These are phyloP conservation scores for Galaxias olidus DNA, from an alignment of 2,797 vertebrate species.

Conservation along the genomic window DNA sequence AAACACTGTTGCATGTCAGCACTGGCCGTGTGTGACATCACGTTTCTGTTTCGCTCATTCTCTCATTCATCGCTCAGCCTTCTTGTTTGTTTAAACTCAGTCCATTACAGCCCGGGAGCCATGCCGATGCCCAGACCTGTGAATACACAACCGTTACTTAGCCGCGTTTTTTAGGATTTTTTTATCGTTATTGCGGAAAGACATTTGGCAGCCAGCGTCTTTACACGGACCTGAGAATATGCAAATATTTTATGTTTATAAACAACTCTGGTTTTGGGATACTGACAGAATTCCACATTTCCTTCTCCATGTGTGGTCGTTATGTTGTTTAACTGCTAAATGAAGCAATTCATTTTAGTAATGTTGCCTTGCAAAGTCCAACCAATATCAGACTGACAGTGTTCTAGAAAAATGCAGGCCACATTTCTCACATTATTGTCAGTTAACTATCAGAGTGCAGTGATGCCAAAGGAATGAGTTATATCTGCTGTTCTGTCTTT, in stretches of 20 bases:
- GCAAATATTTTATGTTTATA: background rate
- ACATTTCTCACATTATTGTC: background rate
- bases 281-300: background rate
- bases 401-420: background rate
- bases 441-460: conserved; percentile 28
- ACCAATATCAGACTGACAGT: too few relatives aligned
- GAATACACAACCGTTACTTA: conserved; percentile 42
- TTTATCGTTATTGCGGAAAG: conserved; percentile 56
- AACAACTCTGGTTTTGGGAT: background rate
- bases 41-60: conserved; percentile 52
- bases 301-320: background rate
- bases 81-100: conserved; percentile 71
- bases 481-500: conserved; percentile 51
- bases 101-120: conserved; percentile 56
- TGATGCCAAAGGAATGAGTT: conserved; percentile 23
- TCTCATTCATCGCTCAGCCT: conserved; percentile 56
- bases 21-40: conserved; percentile 46
- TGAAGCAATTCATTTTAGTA: too few relatives aligned
- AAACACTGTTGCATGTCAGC: too few relatives aligned
- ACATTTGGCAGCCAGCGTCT: conserved; percentile 50
- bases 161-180: too few relatives aligned
- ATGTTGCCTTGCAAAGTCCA: too few relatives aligned
- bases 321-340: background rate
- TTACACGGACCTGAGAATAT: background rate
- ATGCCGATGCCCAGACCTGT: conserved; percentile 53